Percentiles rank a stretch among this genome's conserved stretches.
Conservation (phyloP, 1,140 invertebrate species). For the Schmidtea mediterranea region DNA sequence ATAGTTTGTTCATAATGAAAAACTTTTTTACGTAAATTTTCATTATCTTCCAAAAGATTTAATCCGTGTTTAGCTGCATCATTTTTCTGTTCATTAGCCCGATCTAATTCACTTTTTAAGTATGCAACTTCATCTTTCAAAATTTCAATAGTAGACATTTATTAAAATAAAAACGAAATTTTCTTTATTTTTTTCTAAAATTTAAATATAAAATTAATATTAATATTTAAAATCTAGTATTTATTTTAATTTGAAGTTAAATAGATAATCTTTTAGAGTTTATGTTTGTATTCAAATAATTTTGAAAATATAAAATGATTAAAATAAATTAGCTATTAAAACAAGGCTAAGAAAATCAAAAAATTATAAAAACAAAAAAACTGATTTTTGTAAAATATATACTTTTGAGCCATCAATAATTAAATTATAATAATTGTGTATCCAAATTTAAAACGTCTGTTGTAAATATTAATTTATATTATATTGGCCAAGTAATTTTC, state of each 20-base stretch:
- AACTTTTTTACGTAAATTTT: neutral
- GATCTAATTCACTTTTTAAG: neutral
- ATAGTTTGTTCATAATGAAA: neutral
- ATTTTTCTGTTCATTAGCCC: neutral
- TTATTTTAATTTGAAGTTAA: neutral
- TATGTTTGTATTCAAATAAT: too few relatives aligned
- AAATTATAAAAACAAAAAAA: too few relatives aligned
- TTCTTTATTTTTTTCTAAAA: neutral
- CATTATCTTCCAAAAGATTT: slow-evolving; percentile 1
- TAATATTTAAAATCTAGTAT: neutral
- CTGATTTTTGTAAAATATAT: too few relatives aligned
- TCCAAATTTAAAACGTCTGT: too few relatives aligned
- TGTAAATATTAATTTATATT: too few relatives aligned
- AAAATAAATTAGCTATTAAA: too few relatives aligned
- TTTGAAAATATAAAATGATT: too few relatives aligned
- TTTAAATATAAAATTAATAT: neutral
- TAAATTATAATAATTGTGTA: too few relatives aligned
- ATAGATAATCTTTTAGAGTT: neutral
- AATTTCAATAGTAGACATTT: neutral
- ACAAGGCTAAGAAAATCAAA: too few relatives aligned
- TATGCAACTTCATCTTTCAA: neutral
- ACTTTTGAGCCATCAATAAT: too few relatives aligned
- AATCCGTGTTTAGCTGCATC: slow-evolving; percentile 3
- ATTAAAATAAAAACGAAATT: neutral
- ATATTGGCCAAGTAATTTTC: too few relatives aligned